Percentiles rank a stretch among this genome's conserved stretches.
Conservation (phyloP, 2,888 invertebrate species). For the Dynastes tityus region DNA sequence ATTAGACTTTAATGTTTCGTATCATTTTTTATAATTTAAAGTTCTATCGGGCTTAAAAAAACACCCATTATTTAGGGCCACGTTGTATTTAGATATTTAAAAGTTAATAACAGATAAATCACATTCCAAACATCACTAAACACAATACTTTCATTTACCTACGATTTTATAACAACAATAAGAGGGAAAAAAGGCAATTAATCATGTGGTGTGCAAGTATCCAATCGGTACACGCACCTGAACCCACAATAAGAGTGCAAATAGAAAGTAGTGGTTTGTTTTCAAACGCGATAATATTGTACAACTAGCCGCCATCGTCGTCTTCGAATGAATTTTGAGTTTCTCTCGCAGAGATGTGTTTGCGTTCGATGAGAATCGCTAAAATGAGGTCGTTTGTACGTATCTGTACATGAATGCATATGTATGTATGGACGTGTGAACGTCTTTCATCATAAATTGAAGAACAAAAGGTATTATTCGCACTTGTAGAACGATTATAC, state of each 20-base stretch:
- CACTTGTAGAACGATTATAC: neutral
- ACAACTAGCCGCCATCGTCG: neutral
- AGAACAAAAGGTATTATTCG: conserved; percentile 25
- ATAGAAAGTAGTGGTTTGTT: conserved; percentile 40
- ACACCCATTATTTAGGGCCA: too few species aligned
- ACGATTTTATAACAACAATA: neutral
- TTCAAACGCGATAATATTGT: conserved; percentile 7
- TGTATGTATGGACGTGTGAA: too few species aligned
- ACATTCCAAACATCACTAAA: too few species aligned
- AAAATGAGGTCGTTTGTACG: conserved; percentile 35
- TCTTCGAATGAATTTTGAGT: conserved; percentile 38
- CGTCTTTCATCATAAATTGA: conserved; percentile 5
- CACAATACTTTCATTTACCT: neutral
- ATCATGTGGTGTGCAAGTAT: neutral
- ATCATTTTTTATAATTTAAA: too few species aligned
- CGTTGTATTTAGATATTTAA: too few species aligned
- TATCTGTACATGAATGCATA: neutral
- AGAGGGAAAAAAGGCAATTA: conserved; percentile 6
- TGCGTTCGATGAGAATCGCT: conserved; percentile 19
- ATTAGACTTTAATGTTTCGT: too few species aligned
- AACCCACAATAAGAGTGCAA: conserved; percentile 20
- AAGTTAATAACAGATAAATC: too few species aligned
- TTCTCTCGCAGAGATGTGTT: conserved; percentile 34
- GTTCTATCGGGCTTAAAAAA: too few species aligned
- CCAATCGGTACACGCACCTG: conserved; percentile 9